These are phyloP conservation scores for Myotis davidii DNA, from an alignment of 2,113 vertebrate species.

Conservation along the genomic window DNA sequence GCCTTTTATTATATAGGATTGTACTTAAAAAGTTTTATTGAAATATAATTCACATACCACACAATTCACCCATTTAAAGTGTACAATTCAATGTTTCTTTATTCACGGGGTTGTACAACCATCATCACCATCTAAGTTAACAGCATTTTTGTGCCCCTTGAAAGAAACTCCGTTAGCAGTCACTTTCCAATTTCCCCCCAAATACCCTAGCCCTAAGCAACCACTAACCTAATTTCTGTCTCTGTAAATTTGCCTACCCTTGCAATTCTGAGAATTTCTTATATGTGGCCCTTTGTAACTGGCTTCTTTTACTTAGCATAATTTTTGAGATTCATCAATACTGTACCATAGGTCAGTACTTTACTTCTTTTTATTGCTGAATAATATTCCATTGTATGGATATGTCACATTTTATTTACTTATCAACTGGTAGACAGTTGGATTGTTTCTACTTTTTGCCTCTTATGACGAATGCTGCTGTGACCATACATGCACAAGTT, in stretches of 20 bases:
- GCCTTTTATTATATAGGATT: not conserved
- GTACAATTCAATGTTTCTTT: not conserved
- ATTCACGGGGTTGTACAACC: not conserved
- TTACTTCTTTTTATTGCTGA: conserved; percentile 39
- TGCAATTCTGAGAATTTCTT: conserved; percentile 2
- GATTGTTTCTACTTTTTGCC: not conserved
- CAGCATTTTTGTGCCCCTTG: not conserved
- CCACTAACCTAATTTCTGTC: not conserved
- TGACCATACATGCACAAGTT: conserved; percentile 34
- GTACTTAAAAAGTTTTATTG: not conserved
- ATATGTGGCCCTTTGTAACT: conserved; percentile 39
- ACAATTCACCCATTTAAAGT: not conserved
- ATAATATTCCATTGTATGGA: conserved; percentile 19
- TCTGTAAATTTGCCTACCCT: conserved; percentile 50
- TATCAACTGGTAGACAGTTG: not conserved
- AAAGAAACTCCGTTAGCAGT: conserved; percentile 24
- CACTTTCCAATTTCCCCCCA: not conserved
- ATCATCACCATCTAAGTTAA: not conserved
- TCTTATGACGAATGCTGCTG: not conserved
- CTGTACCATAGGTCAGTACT: conserved; percentile 10
- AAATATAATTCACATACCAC: not conserved
- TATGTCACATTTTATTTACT: conserved; percentile 17
- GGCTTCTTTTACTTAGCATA: conserved; percentile 23
- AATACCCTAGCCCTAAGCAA: not conserved
- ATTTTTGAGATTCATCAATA: not conserved